These are phyloP conservation scores for Drosophila picticornis DNA, from an alignment of 2,888 invertebrate species.

Conservation along the genomic window DNA sequence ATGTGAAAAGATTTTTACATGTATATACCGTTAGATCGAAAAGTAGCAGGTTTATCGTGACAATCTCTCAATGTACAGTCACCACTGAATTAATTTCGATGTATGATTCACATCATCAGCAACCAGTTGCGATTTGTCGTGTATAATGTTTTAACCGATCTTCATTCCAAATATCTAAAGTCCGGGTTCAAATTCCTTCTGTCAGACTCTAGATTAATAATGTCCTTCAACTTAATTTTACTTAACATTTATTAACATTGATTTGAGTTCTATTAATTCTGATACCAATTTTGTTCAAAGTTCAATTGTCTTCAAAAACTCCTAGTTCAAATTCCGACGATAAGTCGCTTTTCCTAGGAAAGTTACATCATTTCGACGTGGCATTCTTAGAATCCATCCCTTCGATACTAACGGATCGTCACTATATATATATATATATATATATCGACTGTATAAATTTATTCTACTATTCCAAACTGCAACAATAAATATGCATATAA, in stretches of 20 bases:
- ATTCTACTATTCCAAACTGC: neutral
- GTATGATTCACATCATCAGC: neutral
- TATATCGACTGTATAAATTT: neutral
- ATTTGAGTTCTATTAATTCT: neutral
- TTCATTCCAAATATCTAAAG: neutral
- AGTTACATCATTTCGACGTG: neutral
- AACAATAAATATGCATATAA: neutral
- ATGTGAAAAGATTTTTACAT: slow-evolving; percentile 45
- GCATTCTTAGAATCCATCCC: neutral
- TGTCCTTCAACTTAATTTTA: neutral
- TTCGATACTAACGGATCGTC: neutral
- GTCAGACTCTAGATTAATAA: neutral
- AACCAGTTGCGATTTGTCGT: neutral
- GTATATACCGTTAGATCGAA: slow-evolving; percentile 10
- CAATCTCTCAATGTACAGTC: slow-evolving; percentile 6
- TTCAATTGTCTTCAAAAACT: neutral
- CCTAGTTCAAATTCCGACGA: neutral
- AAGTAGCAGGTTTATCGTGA: slow-evolving; percentile 14
- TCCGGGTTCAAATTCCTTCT: neutral
- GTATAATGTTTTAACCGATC: neutral
- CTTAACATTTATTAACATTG: neutral
- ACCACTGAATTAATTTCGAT: neutral
- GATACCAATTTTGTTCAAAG: neutral
- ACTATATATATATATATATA: too few relatives aligned
- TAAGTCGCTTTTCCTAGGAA: neutral